Conservation (phyloP, 2,797 vertebrate species). For the Tokudaia tokunoshimensis region DNA sequence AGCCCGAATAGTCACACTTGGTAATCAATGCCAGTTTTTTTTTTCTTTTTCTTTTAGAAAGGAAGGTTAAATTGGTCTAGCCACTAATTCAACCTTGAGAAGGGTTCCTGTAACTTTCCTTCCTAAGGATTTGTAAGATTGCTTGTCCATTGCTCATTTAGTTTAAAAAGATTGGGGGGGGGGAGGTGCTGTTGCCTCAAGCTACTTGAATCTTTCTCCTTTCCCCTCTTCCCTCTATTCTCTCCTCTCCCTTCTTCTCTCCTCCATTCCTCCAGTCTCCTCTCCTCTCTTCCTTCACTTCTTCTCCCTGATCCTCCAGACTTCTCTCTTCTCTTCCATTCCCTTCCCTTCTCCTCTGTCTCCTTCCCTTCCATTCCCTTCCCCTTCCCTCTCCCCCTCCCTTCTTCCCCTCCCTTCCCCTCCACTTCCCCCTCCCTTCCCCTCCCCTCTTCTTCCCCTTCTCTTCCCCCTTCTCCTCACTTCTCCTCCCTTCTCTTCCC, state of each 20-base stretch:
- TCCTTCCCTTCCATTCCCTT: not conserved
- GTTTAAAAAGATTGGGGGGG: not conserved
- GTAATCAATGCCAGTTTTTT: constrained; percentile 80
- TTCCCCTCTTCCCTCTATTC: not conserved
- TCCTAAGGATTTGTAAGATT: not conserved
- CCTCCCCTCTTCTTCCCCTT: not conserved
- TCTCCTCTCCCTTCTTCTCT: not conserved
- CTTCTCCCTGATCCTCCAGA: not conserved
- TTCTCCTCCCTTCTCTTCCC: rapidly evolving
- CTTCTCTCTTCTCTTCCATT: not conserved
- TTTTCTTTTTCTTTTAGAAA: constrained; percentile 1
- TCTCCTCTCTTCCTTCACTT: not conserved
- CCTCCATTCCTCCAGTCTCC: not conserved
- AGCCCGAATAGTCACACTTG: constrained; percentile 43
- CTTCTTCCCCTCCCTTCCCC: not conserved
- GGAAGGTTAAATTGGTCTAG: constrained; percentile 66
- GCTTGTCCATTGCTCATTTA: not conserved
- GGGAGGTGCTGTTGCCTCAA: not conserved
- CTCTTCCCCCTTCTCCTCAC: too few species aligned
- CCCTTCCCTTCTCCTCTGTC: not conserved
- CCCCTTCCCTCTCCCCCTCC: too few species aligned
- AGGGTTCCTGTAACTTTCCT: constrained; percentile 71
- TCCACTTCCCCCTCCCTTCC: too few species aligned
- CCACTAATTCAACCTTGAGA: constrained; percentile 60
- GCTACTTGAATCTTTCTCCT: not conserved